Evolutionary conservation across 2,113 vertebrate genomes (phyloP).

Genomic region (Pseudopipra pipra): DNA sequence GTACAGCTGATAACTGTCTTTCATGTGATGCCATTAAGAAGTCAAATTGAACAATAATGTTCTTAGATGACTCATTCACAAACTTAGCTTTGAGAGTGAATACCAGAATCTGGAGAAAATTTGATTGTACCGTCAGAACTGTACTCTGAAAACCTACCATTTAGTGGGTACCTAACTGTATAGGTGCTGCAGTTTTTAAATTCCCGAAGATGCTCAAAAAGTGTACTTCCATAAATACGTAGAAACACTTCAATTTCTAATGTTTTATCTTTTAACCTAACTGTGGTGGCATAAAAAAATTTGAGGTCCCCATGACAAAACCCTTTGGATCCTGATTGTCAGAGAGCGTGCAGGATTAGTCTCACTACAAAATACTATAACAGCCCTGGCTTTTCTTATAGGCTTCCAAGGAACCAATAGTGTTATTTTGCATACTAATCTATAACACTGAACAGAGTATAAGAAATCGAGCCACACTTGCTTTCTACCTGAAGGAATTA

Average conservation of each 20-base stretch:
- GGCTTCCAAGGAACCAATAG: fast-evolving
- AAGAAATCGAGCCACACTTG: background rate
- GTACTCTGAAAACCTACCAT: background rate
- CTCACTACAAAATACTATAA: background rate
- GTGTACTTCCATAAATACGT: background rate
- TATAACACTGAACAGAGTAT: background rate
- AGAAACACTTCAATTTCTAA: background rate
- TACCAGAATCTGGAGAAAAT: background rate
- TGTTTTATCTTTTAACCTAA: background rate
- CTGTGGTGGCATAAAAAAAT: background rate
- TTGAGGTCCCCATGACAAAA: background rate
- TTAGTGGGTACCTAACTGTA: background rate
- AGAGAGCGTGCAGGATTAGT: background rate
- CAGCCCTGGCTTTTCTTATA: background rate
- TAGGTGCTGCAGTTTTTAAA: background rate
- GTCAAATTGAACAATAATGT: background rate
- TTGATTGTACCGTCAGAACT: background rate
- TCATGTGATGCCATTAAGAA: background rate
- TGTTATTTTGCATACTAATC: background rate
- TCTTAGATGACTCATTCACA: background rate
- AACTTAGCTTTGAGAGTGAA: background rate
- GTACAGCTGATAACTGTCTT: background rate
- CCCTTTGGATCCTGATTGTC: background rate
- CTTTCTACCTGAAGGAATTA: background rate
- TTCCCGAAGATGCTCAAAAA: background rate